phyloP scores from a whole-genome alignment of 2,797 vertebrate genomes.

The Graptemys geographica region DNA sequence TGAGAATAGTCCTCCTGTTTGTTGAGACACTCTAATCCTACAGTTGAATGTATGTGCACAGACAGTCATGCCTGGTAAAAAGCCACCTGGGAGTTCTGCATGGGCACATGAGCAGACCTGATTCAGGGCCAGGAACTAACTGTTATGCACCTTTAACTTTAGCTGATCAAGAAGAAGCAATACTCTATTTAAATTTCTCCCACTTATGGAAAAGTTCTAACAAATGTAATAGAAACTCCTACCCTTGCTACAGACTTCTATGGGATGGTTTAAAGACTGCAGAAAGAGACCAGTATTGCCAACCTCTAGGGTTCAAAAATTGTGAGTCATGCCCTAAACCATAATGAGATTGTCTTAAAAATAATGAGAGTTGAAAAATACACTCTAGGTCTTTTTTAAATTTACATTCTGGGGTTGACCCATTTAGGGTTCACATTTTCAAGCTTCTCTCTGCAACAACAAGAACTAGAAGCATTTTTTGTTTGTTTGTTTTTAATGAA shows the following conservation, averaged over 20 bases:
- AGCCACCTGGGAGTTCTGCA: background rate
- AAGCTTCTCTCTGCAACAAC: background rate
- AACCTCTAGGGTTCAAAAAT: background rate
- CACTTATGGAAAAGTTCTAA: background rate
- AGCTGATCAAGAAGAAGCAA: background rate
- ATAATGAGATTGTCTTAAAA: slow-evolving; percentile 4
- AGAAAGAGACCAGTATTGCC: background rate
- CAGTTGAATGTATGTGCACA: background rate
- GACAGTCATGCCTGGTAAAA: background rate
- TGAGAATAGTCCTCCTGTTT: background rate
- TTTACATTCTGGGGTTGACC: background rate
- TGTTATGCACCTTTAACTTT: background rate
- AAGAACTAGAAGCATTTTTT: background rate
- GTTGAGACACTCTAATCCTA: background rate
- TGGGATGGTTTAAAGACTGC: background rate
- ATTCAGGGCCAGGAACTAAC: background rate
- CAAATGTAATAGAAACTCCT: background rate
- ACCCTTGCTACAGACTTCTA: background rate
- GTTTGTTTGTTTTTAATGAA: background rate
- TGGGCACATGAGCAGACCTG: accelerated
- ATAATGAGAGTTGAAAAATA: background rate
- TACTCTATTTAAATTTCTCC: background rate
- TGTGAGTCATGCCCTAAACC: background rate
- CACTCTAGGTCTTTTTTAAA: background rate
- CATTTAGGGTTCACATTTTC: slow-evolving; percentile 1